Evolutionary conservation across 2,113 vertebrate genomes (phyloP), one percentile per base, ranked within the genome.

Genomic region (Carassius auratus): DNA sequence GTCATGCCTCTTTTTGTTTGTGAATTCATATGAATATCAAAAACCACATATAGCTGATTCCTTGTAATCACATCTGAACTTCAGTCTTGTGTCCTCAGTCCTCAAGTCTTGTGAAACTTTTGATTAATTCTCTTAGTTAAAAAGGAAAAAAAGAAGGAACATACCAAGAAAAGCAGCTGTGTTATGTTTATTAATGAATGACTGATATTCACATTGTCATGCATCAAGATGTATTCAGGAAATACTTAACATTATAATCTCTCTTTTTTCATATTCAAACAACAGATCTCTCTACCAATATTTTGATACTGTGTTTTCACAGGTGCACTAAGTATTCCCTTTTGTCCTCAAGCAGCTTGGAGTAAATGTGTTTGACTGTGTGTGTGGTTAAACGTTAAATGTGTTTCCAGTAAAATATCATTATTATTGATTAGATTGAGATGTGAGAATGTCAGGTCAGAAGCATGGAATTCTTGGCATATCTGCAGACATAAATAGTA

Each of bases 271-370:
- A 33, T 94, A 94, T 94, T 95, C 95, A 93, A 96, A 94, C 93
- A 93, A 64, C 90, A 94, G 95, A 95, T 94, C 95, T 94, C 81
- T 64, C 91, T 90, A 95, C 36, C 95, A 95, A 95, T 95, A 94
- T 95, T 94, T 94, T 96, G 95, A 96, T 94, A 94, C 94, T 95
- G 93, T 97, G 95, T 97, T 97, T 97, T 96, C 94, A 96, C 96
- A 97, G 96, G 96, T 96, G 96, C 94, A 93, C 93, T 92, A 95
- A 96, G 95, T 95, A 95, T 95, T 94, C 89, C 92, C 93, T 26
- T 23, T 71, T 94, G 95, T 93, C 94, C 89, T 95, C 93, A 92
- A 91, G 92, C 93, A 95, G 93, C 73, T 84, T 33, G 21, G 82
- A 57, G 69, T 95, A 95, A 95, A 94, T 94, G 92, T 92, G 94